A percentile compares a stretch with the other conserved stretches of the same genome.
Evolutionary conservation across 1,140 invertebrate species (phyloP).

Genomic region (Drosophila arawakana): DNA sequence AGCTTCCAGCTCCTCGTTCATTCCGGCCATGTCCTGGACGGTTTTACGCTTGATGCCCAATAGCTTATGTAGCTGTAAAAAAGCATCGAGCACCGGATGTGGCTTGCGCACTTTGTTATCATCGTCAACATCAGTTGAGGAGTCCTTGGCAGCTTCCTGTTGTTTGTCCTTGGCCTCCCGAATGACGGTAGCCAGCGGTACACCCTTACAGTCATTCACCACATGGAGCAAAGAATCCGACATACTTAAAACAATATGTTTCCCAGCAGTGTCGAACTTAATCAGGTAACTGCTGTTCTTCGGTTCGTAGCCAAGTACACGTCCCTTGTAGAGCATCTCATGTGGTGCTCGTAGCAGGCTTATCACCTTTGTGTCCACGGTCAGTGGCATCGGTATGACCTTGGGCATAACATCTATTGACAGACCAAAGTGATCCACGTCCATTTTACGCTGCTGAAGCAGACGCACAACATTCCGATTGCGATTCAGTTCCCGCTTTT

Average conservation of each 20-base stretch:
- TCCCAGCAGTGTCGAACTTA: slow-evolving; percentile 21
- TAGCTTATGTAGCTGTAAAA: slow-evolving; percentile 42
- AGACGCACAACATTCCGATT: slow-evolving; percentile 26
- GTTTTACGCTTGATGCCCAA: slow-evolving; percentile 32
- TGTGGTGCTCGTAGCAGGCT: neutral
- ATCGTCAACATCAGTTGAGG: neutral
- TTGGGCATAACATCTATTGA: slow-evolving; percentile 39
- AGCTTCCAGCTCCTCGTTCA: slow-evolving; percentile 39
- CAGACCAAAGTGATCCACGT: neutral
- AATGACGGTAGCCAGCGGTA: slow-evolving; percentile 30
- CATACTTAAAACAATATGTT: slow-evolving; percentile 8
- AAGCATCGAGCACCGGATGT: slow-evolving; percentile 23
- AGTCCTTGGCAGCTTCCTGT: no score
- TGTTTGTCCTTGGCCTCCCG: slow-evolving; percentile 16
- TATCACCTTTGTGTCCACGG: slow-evolving; percentile 36
- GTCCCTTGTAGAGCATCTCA: slow-evolving; percentile 32
- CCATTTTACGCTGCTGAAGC: slow-evolving; percentile 35
- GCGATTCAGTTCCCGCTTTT: slow-evolving; percentile 27
- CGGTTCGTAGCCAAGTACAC: slow-evolving; percentile 26
- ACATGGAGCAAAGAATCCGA: slow-evolving; percentile 32
- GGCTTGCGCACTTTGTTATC: neutral
- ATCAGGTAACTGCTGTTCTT: slow-evolving; percentile 40
- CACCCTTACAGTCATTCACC: slow-evolving; percentile 7
- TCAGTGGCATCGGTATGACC: slow-evolving; percentile 36
- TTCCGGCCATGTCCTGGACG: slow-evolving; percentile 35